Conservation (phyloP, 2,113 vertebrate species). For the Sprattus sprattus region DNA sequence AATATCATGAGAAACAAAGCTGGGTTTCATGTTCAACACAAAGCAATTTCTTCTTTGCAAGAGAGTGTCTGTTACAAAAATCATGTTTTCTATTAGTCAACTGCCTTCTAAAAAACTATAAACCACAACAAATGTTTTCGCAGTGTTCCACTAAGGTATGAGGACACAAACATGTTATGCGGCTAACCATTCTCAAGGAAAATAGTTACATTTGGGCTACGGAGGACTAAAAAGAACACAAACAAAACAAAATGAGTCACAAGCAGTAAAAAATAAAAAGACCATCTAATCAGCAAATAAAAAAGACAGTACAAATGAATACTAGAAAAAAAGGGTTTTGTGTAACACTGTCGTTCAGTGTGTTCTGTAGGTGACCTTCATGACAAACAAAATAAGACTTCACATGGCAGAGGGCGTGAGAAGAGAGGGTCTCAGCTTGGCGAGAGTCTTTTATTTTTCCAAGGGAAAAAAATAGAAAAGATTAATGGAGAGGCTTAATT, state of each 20-base stretch:
- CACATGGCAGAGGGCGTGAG: not conserved
- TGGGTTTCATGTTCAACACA: constrained; percentile 53
- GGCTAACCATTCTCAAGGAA: constrained; percentile 50
- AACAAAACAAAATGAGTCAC: constrained; percentile 18
- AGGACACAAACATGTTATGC: constrained; percentile 53
- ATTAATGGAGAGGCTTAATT: constrained; percentile 41
- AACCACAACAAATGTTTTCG: constrained; percentile 20
- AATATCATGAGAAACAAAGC: constrained; percentile 53
- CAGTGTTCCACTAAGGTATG: constrained; percentile 54
- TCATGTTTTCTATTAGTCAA: constrained; percentile 49
- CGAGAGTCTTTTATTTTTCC: constrained; percentile 6
- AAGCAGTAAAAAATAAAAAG: constrained; percentile 1
- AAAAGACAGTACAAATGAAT: constrained; percentile 9
- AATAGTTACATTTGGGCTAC: constrained; percentile 24
- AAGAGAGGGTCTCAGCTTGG: constrained; percentile 10
- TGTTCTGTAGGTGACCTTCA: constrained; percentile 9
- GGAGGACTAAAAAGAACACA: constrained; percentile 13
- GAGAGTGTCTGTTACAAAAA: constrained; percentile 44
- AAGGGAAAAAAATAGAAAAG: constrained; percentile 31
- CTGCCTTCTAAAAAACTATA: constrained; percentile 44
- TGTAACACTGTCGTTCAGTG: not conserved
- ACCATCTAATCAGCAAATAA: constrained; percentile 15
- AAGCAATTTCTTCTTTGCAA: constrained; percentile 30
- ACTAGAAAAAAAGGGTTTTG: not conserved
- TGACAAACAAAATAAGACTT: not conserved